Evolutionary conservation across 2,888 invertebrate genomes (phyloP), one percentile per base, ranked within the genome.

Genomic region (Leptura quadrifasciata): DNA sequence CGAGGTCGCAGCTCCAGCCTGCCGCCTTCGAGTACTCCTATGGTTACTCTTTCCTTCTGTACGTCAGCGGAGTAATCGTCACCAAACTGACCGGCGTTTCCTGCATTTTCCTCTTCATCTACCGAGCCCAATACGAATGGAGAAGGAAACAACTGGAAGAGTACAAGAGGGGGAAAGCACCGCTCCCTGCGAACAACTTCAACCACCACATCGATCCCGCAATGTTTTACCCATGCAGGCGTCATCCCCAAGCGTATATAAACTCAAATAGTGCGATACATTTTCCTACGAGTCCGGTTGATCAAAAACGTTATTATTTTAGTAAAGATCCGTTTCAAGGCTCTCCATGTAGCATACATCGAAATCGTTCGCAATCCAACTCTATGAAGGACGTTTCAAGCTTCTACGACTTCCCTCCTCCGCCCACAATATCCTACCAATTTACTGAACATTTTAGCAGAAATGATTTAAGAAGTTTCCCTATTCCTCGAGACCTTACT

Each of bases 11-110:
- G 69, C 92, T 95, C 76, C 93, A 95, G 86, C 94, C 94, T 55
- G 94, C 96, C 0, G 91, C 94, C 71, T 96, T 97, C 91, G 95
- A 94, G 75, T 96, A 96, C 89, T 93, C 93, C 85, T 97, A 97
- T 88, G 97, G 97, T 65, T 96, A 95, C 90, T 96, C 96, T 76
- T 97, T 97, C 89, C 93, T 96, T 70, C 91, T 97, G 55, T 96
- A 96, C 87, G 94, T 97, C 60, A 93, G 94, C 84, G 96, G 96
- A 39, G 96, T 97, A 86, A 92, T 97, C 82, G 93, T 94, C 74
- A 95, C 95, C 9, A 96, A 97, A 88, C 90, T 96, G 79, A 95
- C 97, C 35, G 97, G 97, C 55, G 94, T 96, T 17, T 94, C 95
- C 78, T 96, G 96, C 76, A 94, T 97, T 82, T 96, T 96, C 88